These are phyloP conservation scores for Oscheius sp. DNA, from an alignment of 2,888 invertebrate species.

Conservation along the genomic window DNA sequence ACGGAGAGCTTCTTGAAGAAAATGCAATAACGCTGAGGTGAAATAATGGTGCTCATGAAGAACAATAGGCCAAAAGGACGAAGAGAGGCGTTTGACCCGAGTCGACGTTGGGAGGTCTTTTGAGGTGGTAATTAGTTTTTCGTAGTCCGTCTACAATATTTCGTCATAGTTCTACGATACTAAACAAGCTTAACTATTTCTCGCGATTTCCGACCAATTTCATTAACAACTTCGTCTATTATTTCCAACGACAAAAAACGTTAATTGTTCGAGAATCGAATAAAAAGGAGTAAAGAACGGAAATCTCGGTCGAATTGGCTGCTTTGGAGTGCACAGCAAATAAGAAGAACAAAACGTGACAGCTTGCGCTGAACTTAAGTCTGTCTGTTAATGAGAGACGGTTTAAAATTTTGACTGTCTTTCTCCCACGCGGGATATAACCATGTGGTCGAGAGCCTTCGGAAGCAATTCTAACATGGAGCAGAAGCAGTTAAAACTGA, in stretches of 20 bases:
- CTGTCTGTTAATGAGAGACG: background rate
- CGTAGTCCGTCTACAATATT: background rate
- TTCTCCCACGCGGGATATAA: slow-evolving; percentile 1
- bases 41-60: background rate
- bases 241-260: no score
- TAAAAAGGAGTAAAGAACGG: background rate
- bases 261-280: no score
- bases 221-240: background rate
- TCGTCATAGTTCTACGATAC: no score
- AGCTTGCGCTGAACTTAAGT: slow-evolving; percentile 16
- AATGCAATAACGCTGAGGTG: background rate
- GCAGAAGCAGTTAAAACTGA: slow-evolving; percentile 31
- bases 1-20: background rate
- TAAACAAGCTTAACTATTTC: no score
- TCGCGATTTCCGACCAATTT: background rate
- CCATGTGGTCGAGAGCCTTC: slow-evolving; percentile 11
- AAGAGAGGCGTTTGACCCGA: background rate
- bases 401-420: background rate
- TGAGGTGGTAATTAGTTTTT: background rate
- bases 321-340: slow-evolving; percentile 23
- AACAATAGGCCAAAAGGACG: background rate
- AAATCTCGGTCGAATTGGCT: slow-evolving; percentile 3
- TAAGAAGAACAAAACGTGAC: slow-evolving; percentile 27
- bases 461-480: slow-evolving; percentile 31
- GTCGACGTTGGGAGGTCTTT: background rate